Evolutionary conservation across 2,797 vertebrate species (phyloP), one percentile per base, ranked within the genome.

Genomic region (Esox masquinongy): DNA sequence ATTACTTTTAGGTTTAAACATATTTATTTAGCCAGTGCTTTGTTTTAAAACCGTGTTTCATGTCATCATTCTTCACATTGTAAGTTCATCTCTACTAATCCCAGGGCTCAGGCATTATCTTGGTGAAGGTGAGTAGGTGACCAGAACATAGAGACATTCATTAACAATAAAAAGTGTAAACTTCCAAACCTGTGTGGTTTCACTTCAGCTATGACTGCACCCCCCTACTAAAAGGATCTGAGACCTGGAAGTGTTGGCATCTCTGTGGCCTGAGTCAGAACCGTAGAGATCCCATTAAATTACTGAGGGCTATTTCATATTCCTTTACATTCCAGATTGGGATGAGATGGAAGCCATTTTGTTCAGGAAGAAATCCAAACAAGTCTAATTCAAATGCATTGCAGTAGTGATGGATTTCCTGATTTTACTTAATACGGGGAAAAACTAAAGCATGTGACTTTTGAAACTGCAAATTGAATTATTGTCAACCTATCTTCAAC

Each of bases 21-120:
- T 61, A 22, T 61, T 61, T 61, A 61, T 24, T 61, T 24, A 61
- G 56, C 56, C 56, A 59, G 56, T 59, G n/a, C 56, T 61, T 61
- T 61, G 22, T 61, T 61, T 24, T 24, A 61, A 14, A 61, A 61
- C 56, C 22, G 14, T 61, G 22, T 61, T 61, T 61, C 56, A 59
- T 8, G 53, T 22, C n/a, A 22, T 22, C 22, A 24, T 59, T 59
- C n/a, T 59, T 22, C 53, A 6, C 53, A 24, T 61, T 59, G 4
- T 59, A 11, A 47, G 12, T 1, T 11, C n/a, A 53, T 9, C 56
- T 59, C n/a, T 3, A 61, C 22, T 24, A 61, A 8, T 12, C 22
- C 22, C 22, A 12, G 56, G 22, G 56, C 24, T 61, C 22, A 11
- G 22, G 22, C 22, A 14, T 61, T 61, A 11, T 61, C 11, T 12